Evolutionary conservation across 2,888 invertebrate species (phyloP), one percentile per base, ranked within the genome.

Genomic region (Scaptomyza polygonia): DNA sequence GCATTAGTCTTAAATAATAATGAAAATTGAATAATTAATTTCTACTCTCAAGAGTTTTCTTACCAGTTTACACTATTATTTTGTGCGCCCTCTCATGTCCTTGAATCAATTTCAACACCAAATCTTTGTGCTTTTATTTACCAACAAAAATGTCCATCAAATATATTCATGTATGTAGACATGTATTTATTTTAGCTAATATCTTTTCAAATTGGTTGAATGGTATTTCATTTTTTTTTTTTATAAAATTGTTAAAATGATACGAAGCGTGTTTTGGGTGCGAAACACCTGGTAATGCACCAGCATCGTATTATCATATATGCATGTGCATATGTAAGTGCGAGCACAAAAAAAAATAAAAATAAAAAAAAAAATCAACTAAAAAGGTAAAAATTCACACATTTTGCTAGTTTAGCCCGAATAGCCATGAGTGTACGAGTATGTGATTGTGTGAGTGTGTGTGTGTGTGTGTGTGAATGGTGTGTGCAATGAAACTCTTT

Each of bases 401-500:
- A 58, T 58, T 72, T 72, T 27, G 47, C 62, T 39, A 57, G 48
- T 56, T 73, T 49, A 56, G 32, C 51, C 30, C n/a, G 34, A n/a
- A 34, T 34, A n/a, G 32, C 32, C 25, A 25, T 6, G 12, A 34
- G 39, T 48, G 14, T 51, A 27, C 36, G 32, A n/a, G n/a, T n/a
- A n/a, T n/a, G n/a, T n/a, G n/a, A n/a, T n/a, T n/a, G n/a, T n/a
- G n/a, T n/a, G n/a, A 36, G 12, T 29, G n/a, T 56, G 32, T 34
- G n/a, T 21, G 25, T 52, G 14, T 42, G 39, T 48, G 14, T 51
- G 32, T 42, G 32, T 42, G 12, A 25, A 12, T 56, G 36, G 14
- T 42, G 5, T 25, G 25, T 25, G 25, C 4, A 25, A 25, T 67
- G 58, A 47, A 64, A 47, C 58, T 67, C 77, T 79, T 76, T 79